These are phyloP conservation scores for Gephyroberyx darwinii DNA, from an alignment of 2,797 vertebrate species.

Conservation along the genomic window DNA sequence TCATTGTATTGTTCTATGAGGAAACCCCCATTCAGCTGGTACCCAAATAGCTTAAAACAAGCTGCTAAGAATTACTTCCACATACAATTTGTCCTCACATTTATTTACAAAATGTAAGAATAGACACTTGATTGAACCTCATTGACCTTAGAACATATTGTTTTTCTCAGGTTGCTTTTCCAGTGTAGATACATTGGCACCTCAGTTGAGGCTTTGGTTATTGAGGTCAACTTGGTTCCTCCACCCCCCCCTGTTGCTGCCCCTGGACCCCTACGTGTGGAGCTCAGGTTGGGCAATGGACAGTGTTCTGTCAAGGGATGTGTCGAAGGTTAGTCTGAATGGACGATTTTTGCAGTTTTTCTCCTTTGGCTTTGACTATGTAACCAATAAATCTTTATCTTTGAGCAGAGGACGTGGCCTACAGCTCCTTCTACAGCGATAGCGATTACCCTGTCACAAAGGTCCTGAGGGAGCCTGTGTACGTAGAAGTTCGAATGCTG, in stretches of 20 bases:
- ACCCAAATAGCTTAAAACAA: too few species aligned
- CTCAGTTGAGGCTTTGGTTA: conserved; percentile 49
- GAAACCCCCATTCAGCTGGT: too few species aligned
- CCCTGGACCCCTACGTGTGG: conserved; percentile 68
- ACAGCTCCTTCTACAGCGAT: conserved; percentile 59
- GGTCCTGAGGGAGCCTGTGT: conserved; percentile 72
- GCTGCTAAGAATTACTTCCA: too few species aligned
- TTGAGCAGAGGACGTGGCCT: conserved; percentile 60
- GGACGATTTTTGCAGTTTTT: not conserved
- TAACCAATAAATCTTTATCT: conserved; percentile 21
- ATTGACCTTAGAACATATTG: not conserved
- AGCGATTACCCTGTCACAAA: conserved; percentile 71
- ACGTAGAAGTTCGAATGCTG: conserved; percentile 66
- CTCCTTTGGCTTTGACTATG: not conserved
- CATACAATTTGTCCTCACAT: not conserved
- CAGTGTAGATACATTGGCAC: conserved; percentile 72
- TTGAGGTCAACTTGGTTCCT: conserved; percentile 50
- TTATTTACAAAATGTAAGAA: not conserved
- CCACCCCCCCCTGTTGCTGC: conserved; percentile 55
- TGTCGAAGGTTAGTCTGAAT: conserved; percentile 56
- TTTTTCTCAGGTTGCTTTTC: conserved; percentile 59
- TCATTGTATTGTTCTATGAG: not conserved
- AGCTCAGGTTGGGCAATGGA: conserved; percentile 74
- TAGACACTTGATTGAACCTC: not conserved
- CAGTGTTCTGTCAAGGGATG: conserved; percentile 68